Percentiles rank a stretch among this genome's conserved stretches.
Evolutionary conservation across 2,113 vertebrate species (phyloP).

Genomic region (Xiphophorus couchianus): DNA sequence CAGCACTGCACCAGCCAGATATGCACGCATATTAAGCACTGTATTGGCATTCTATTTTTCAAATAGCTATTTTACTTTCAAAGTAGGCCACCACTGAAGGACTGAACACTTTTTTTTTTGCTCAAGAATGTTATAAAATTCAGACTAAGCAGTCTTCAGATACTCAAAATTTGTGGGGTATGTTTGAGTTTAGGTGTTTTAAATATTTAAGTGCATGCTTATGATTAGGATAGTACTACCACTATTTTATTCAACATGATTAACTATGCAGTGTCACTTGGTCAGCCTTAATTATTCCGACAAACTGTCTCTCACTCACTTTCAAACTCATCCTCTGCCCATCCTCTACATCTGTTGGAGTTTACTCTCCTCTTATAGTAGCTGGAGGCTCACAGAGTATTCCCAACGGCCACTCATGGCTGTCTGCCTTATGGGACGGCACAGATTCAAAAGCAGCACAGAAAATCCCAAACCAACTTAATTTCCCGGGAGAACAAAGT

Average conservation of each 20-base stretch:
- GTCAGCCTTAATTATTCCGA: background rate
- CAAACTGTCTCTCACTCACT: conserved; percentile 6
- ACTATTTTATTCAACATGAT: background rate
- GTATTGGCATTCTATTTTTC: conserved; percentile 77
- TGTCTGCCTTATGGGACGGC: conserved; percentile 55
- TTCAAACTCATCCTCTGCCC: conserved; percentile 22
- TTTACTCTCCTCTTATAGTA: conserved; percentile 60
- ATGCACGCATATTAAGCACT: conserved; percentile 77
- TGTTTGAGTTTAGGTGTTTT: background rate
- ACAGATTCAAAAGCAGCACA: conserved; percentile 55
- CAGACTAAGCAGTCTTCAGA: conserved; percentile 39
- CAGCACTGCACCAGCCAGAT: conserved; percentile 70
- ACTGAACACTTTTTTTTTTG: conserved; percentile 59
- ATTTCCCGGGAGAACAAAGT: conserved; percentile 55
- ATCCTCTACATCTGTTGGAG: conserved; percentile 40
- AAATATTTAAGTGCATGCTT: background rate
- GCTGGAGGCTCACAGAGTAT: conserved; percentile 50
- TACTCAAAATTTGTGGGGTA: conserved; percentile 30
- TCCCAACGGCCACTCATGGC: conserved; percentile 56
- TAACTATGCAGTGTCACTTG: background rate
- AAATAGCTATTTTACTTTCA: conserved; percentile 77
- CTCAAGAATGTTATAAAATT: conserved; percentile 64
- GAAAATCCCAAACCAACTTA: conserved; percentile 51
- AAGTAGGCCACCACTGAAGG: conserved; percentile 77
- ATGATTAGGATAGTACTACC: background rate